Evolutionary conservation across 35 echinoderm and acorn worm species (phyloP).

Genomic region (Stichopus chloronotus): DNA sequence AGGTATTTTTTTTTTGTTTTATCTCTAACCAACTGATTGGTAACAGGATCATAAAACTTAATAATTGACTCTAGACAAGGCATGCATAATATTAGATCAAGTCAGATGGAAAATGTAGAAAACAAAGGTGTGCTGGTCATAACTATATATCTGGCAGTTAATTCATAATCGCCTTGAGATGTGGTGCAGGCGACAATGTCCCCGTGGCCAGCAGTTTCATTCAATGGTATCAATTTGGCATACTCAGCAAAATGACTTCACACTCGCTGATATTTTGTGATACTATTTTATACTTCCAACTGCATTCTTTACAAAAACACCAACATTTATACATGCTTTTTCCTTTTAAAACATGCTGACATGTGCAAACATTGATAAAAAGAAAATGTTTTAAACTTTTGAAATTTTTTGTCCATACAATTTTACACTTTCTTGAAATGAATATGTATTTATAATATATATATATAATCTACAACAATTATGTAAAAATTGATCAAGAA

Average conservation of each 20-base stretch:
- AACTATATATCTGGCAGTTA: background rate
- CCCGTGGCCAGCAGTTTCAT: background rate
- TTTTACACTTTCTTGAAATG: conserved; percentile 62
- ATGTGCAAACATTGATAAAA: conserved; percentile 54
- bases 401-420: conserved; percentile 58
- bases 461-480: conserved; percentile 66
- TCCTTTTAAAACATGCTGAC: background rate
- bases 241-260: background rate
- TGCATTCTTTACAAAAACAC: conserved; percentile 53
- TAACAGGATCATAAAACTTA: background rate
- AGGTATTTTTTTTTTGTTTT: no score
- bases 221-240: background rate
- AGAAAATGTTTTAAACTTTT: conserved; percentile 35
- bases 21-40: no score
- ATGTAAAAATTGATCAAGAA: conserved; percentile 61
- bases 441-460: conserved; percentile 68
- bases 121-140: background rate
- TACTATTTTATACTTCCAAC: conserved; percentile 15
- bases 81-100: conserved; percentile 32
- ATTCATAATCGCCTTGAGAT: background rate
- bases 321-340: conserved; percentile 55
- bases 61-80: conserved; percentile 18
- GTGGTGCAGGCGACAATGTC: background rate
- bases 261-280: background rate
- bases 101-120: conserved; percentile 35